phyloP scores from a whole-genome alignment of 2,888 invertebrate species.

The Pegoplata infirma region DNA sequence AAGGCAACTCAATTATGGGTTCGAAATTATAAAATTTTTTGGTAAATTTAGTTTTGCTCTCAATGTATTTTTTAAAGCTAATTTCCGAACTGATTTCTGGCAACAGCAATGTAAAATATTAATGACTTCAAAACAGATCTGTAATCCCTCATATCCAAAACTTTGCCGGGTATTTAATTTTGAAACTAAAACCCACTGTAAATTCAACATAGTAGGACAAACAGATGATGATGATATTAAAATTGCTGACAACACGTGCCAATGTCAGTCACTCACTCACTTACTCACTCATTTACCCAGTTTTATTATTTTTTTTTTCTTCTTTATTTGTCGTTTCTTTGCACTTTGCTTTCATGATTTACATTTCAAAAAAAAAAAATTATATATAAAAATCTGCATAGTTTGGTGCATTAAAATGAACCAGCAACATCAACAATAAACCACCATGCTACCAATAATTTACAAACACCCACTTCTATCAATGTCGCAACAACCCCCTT shows the following conservation, averaged over 20 bases:
- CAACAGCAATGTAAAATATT: no score
- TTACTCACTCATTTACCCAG: conserved; percentile 24
- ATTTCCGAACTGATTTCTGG: no score
- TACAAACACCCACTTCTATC: no score
- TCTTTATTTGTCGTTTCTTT: not conserved
- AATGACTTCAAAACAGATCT: no score
- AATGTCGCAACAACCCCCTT: not conserved
- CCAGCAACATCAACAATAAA: conserved; percentile 18
- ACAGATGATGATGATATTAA: conserved; percentile 52
- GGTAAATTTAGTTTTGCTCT: no score
- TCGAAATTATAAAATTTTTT: no score
- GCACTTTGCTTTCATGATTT: conserved; percentile 17
- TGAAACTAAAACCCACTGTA: conserved; percentile 19
- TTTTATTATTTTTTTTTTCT: not conserved
- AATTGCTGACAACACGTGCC: conserved; percentile 62
- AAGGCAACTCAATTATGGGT: no score
- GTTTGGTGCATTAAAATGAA: conserved; percentile 58
- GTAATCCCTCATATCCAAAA: no score
- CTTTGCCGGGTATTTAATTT: no score
- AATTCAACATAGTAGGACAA: not conserved
- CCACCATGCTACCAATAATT: conserved; percentile 1
- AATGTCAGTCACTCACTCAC: conserved; percentile 53
- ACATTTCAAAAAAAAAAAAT: conserved; percentile 22
- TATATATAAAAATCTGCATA: conserved; percentile 54
- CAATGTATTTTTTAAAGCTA: no score